Base-by-base conservation (phyloP, 2,888 invertebrate species). In the Lasioglossum malachurum region DNA sequence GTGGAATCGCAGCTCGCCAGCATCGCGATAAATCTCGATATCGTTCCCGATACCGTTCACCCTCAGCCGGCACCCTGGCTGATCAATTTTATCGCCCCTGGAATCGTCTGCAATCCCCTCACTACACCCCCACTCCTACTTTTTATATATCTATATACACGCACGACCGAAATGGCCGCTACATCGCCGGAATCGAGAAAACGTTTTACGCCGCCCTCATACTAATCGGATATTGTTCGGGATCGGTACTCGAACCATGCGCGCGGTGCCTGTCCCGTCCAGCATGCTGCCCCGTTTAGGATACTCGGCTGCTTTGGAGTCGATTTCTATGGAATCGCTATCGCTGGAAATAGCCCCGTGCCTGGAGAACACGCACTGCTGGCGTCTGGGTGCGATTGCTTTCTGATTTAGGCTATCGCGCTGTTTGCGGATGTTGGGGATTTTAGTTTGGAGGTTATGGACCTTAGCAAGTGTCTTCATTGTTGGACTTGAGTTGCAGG, bases 41-140 rank as follows among this genome's bases (percentile, higher is more conserved):
- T 86, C 88, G 83, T 67, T 80, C 74, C 75, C 81, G 86, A 81
- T 86, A 83, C 82, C 82, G 78, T 75, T 77, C 88, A 77, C 76
- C 80, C 60, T 57, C 80, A 57, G 79, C 80, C 86, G 82, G 76
- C 85, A 76, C 64, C 78, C 31, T 7, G 19, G 53, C 64, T 81
- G 88, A 88, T 86, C 83, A 88, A 88, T 89, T 89, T 88, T 86
- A 88, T 88, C 86, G 75, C 79, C 46, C 73, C 14, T 27, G 83
- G 82, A 79, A 88, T 88, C 89, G 82, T 88, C 80, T 53, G 27
- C 46, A 35, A 5, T 27, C 27, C 27, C 27, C 3, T 53, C 53
- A 0, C 53, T 23, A 23, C 19, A n/a, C 57, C 57, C 12, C 57
- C 4, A 27, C n/a, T 12, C 12, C 57, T 12, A 0, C 57, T n/a